Evolutionary conservation across 2,888 invertebrate species (phyloP).

Genomic region (Orchesellides sinensis): DNA sequence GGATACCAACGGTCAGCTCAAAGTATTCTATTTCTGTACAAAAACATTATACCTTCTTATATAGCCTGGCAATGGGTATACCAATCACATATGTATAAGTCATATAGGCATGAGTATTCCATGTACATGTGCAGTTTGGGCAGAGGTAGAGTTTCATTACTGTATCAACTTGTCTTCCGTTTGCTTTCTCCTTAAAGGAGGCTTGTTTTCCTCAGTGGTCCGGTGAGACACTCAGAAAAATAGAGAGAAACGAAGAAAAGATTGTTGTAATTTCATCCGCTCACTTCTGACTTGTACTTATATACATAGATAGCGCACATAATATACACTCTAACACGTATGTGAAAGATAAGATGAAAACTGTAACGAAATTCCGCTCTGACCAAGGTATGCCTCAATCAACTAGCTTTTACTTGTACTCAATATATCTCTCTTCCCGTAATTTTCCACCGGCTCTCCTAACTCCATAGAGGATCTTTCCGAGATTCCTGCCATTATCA

Average conservation of each 20-base stretch:
- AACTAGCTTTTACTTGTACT: not conserved
- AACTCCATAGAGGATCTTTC: constrained; percentile 37
- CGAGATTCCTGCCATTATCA: constrained; percentile 45
- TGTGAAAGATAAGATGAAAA: not conserved
- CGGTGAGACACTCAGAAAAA: constrained; percentile 42
- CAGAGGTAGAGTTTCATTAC: not conserved
- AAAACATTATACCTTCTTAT: too few relatives aligned
- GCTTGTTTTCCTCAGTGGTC: constrained; percentile 48
- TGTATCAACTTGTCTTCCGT: constrained; percentile 43
- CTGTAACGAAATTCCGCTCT: not conserved
- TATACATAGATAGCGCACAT: too few relatives aligned
- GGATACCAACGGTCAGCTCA: constrained; percentile 35
- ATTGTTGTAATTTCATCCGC: constrained; percentile 54
- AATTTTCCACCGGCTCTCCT: constrained; percentile 54
- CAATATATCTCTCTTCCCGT: constrained; percentile 23
- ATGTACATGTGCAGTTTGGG: not conserved
- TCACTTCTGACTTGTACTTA: constrained; percentile 12
- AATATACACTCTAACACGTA: not conserved
- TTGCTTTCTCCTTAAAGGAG: constrained; percentile 10
- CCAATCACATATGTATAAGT: too few relatives aligned
- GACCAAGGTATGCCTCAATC: not conserved
- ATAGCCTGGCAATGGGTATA: too few relatives aligned
- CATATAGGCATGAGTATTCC: not conserved
- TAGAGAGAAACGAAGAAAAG: constrained; percentile 36
- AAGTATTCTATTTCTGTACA: too few relatives aligned